A percentile compares a stretch with the other conserved stretches of the same genome.
phyloP scores from a whole-genome alignment of 2,888 invertebrate species.

The Isotomurus palustris region DNA sequence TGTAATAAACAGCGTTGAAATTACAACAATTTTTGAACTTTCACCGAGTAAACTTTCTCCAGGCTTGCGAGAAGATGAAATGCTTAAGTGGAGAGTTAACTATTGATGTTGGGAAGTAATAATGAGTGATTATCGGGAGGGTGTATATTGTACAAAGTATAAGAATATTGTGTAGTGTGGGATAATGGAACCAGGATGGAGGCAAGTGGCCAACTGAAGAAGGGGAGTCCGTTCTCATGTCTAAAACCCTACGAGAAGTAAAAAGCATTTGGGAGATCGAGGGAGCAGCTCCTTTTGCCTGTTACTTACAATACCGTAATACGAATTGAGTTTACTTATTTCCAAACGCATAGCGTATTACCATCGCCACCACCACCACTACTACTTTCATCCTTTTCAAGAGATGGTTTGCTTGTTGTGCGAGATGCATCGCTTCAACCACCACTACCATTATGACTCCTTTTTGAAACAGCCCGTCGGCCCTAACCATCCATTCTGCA shows the following conservation, averaged over 20 bases:
- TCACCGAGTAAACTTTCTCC: no score
- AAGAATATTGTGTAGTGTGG: not conserved
- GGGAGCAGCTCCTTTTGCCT: no score
- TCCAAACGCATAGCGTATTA: not conserved
- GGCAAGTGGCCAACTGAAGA: slow-evolving; percentile 45
- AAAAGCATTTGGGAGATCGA: slow-evolving; percentile 9
- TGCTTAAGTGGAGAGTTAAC: no score
- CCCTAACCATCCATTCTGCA: no score
- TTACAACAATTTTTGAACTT: no score
- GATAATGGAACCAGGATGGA: slow-evolving; percentile 30
- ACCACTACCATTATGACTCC: not conserved
- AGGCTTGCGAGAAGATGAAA: no score
- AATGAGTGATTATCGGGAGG: not conserved
- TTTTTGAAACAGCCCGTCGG: not conserved
- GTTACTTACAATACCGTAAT: not conserved
- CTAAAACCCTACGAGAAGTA: slow-evolving; percentile 21
- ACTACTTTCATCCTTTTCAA: not conserved
- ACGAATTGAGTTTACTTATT: not conserved
- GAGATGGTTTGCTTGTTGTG: no score
- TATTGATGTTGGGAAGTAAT: not conserved
- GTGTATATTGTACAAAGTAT: not conserved
- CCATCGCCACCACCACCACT: not conserved
- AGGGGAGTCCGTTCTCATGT: slow-evolving; percentile 34
- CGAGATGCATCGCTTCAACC: not conserved
- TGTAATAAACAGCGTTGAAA: no score